These are phyloP conservation scores for Mormyrops attenuatus DNA, from an alignment of 2,797 vertebrate species.

Conservation along the genomic window DNA sequence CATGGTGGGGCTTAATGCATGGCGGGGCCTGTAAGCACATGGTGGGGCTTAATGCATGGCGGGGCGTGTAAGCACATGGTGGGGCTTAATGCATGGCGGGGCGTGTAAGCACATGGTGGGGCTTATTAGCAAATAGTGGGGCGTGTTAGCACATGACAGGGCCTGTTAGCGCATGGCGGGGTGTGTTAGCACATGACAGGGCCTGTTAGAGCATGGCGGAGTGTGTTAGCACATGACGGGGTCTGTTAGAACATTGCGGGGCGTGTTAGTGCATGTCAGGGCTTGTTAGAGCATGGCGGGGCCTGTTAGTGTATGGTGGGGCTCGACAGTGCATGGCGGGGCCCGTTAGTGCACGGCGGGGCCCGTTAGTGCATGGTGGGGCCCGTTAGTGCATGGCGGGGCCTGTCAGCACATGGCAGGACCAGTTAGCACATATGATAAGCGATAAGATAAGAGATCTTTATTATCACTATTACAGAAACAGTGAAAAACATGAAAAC, in stretches of 20 bases:
- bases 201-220: neutral
- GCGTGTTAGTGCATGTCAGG: neutral
- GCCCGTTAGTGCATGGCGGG: too few species aligned
- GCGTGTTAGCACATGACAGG: neutral
- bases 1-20: neutral
- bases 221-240: neutral
- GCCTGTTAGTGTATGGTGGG: too few species aligned
- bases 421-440: too few species aligned
- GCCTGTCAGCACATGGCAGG: too few species aligned
- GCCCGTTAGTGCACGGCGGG: too few species aligned
- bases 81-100: too few species aligned
- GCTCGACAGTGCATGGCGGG: too few species aligned
- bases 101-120: neutral
- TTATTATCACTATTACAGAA: too few species aligned
- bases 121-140: neutral
- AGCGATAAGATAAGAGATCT: too few species aligned
- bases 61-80: neutral
- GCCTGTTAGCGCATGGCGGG: neutral
- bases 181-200: neutral
- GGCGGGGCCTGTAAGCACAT: neutral
- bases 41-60: neutral
- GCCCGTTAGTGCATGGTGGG: too few species aligned
- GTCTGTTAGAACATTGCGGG: neutral
- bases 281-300: neutral
- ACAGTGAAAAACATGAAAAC: too few species aligned